Conservation (phyloP, 2,113 vertebrate genomes). For the Ursus arctos region DNA sequence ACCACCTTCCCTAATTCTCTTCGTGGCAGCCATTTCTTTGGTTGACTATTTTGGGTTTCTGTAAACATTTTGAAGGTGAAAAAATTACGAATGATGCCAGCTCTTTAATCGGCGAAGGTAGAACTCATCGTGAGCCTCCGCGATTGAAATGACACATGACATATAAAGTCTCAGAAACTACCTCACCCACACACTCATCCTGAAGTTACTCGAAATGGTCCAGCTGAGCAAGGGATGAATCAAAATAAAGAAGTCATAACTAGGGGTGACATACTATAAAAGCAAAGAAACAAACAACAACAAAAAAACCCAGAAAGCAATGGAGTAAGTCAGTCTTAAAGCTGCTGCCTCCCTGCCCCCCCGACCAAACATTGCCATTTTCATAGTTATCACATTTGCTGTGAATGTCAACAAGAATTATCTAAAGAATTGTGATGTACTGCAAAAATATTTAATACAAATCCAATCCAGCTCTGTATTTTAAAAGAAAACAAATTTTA, state of each 20-base stretch:
- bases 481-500: not conserved
- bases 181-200: not conserved
- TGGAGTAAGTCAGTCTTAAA: not conserved
- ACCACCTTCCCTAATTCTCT: not conserved
- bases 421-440: not conserved
- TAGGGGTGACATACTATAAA: not conserved
- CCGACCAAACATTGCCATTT: not conserved
- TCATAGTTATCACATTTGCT: not conserved
- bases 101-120: not conserved
- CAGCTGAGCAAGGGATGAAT: conserved; percentile 42
- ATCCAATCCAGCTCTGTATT: not conserved
- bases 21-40: not conserved
- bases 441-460: not conserved
- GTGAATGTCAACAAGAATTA: not conserved
- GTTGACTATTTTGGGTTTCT: not conserved
- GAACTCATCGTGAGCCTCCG: not conserved
- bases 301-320: not conserved
- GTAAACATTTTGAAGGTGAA: not conserved
- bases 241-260: not conserved
- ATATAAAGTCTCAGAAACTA: not conserved
- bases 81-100: not conserved
- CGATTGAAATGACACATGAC: not conserved
- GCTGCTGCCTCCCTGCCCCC: not conserved
- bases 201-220: conserved; percentile 24
- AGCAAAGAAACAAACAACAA: not conserved